Percentiles rank a stretch among this genome's conserved stretches.
These are phyloP conservation scores for Antedon mediterranea DNA, from an alignment of 53 echinoderm and acorn worm species.

Conservation along the genomic window DNA sequence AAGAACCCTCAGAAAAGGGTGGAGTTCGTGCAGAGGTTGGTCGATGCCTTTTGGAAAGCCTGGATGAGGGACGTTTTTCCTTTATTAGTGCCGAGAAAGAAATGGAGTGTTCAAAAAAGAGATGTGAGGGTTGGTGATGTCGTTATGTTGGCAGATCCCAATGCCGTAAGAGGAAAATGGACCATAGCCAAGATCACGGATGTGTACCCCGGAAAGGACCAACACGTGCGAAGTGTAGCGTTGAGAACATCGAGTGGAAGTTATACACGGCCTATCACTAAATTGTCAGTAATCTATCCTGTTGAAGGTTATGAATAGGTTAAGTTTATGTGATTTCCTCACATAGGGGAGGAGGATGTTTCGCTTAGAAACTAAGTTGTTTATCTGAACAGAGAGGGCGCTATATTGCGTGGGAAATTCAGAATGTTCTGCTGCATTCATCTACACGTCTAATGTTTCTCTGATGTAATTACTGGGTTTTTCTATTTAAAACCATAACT, in stretches of 20 bases:
- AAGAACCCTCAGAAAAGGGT: conserved; percentile 1
- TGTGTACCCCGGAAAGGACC: conserved; percentile 27
- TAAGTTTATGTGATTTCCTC: too few relatives aligned
- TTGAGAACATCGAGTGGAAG: conserved; percentile 19
- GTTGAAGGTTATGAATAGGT: conserved; percentile 23
- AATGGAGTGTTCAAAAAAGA: conserved; percentile 22
- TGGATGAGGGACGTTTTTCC: conserved; percentile 34
- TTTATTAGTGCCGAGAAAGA: conserved; percentile 17
- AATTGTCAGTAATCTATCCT: conserved; percentile 30
- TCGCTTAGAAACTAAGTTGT: too few relatives aligned
- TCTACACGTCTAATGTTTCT: too few relatives aligned
- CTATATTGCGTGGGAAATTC: too few relatives aligned
- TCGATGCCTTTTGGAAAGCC: not conserved
- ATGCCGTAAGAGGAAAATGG: conserved; percentile 38
- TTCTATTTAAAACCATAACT: too few relatives aligned
- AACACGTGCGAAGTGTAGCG: conserved; percentile 26
- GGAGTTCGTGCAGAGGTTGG: not conserved
- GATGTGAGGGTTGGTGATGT: conserved; percentile 26
- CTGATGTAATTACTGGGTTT: too few relatives aligned
- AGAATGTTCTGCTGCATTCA: too few relatives aligned
- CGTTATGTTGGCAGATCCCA: conserved; percentile 22
- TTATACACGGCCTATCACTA: conserved; percentile 18
- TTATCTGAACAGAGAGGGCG: too few relatives aligned
- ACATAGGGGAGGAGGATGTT: too few relatives aligned
- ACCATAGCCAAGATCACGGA: conserved; percentile 14